Evolutionary conservation across 2,797 vertebrate species (phyloP).

Genomic region (Tiaroga cobitis): DNA sequence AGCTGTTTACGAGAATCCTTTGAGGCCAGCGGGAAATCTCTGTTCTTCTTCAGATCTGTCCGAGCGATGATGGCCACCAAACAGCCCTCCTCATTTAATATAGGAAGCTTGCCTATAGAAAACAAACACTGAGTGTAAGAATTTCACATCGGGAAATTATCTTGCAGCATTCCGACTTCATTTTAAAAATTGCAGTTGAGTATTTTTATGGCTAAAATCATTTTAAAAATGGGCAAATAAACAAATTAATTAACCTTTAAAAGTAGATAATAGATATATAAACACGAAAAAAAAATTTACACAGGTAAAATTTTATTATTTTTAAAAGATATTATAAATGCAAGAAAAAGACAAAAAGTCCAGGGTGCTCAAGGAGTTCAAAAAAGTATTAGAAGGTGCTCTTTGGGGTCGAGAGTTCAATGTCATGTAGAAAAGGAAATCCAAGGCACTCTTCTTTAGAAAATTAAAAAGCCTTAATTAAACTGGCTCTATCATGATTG

Average conservation of each 20-base stretch:
- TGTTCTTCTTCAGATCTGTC: conserved; percentile 97
- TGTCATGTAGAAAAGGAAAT: no score
- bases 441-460: no score
- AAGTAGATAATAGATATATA: background rate
- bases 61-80: conserved; percentile 97
- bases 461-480: no score
- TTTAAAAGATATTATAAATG: background rate
- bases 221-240: background rate
- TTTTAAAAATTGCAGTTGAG: background rate
- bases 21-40: conserved; percentile 95
- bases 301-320: background rate
- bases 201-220: background rate
- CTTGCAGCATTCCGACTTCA: no score
- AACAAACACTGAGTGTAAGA: conserved; percentile 5
- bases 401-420: no score
- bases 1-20: conserved; percentile 97
- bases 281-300: background rate
- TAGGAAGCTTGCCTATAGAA: conserved; percentile 91
- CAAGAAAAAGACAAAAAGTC: no score
- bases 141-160: background rate
- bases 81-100: conserved; percentile 90
- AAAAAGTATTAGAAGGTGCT: no score
- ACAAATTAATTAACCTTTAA: background rate
- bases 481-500: no score
- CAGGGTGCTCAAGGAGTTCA: no score